phyloP scores from a whole-genome alignment of 1,140 invertebrate genomes.

The Atta colombica region DNA sequence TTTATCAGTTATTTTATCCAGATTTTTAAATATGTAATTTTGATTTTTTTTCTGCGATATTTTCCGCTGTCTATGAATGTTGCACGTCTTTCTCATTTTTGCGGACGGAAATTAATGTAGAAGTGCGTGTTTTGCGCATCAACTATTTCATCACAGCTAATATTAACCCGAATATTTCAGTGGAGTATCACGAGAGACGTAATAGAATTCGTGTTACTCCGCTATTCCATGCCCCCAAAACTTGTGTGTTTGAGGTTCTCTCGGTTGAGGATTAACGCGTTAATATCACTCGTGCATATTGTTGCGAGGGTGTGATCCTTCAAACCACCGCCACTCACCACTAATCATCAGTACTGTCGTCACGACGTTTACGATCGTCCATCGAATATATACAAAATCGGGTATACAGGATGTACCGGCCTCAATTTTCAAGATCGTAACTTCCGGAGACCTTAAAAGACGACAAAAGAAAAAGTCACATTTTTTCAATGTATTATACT shows the following conservation, averaged over 20 bases:
- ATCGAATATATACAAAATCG: conserved; percentile 3
- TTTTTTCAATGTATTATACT: background rate
- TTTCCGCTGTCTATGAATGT: background rate
- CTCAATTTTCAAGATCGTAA: background rate
- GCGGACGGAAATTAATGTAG: conserved; percentile 2
- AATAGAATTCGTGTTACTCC: conserved; percentile 51
- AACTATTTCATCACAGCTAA: conserved; percentile 5
- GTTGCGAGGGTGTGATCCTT: conserved; percentile 40
- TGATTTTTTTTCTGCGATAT: background rate
- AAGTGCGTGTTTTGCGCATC: background rate
- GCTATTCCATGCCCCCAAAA: conserved; percentile 22
- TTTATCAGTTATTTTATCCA: conserved; percentile 40
- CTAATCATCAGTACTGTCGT: conserved; percentile 59
- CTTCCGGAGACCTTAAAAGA: background rate
- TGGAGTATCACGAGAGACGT: conserved; percentile 10
- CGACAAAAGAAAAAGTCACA: background rate
- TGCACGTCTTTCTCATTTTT: background rate
- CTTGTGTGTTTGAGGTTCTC: conserved; percentile 35
- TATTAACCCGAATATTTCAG: conserved; percentile 13
- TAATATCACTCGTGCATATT: conserved; percentile 49
- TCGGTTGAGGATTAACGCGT: conserved; percentile 40
- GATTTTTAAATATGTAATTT: conserved; percentile 50
- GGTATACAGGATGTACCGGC: background rate
- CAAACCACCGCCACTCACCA: conserved; percentile 60
- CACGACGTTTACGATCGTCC: background rate